Conservation (phyloP, 2,888 invertebrate species). For the Cotesia congregata region DNA sequence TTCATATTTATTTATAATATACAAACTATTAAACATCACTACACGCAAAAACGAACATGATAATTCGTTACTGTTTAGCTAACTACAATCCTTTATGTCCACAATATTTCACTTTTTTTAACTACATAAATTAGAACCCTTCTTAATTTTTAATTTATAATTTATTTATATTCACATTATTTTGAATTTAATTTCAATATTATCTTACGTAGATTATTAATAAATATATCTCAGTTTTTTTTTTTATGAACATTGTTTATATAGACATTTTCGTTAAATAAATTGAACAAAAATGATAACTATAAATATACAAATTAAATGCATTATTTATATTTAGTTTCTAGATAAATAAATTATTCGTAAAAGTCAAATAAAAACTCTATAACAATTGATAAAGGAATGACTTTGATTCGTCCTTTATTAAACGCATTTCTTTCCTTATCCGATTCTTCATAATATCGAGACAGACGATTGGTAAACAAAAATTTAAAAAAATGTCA, state of each 20-base stretch:
- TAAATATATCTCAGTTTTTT: constrained; percentile 67
- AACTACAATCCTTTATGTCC: constrained; percentile 28
- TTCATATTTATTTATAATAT: constrained; percentile 38
- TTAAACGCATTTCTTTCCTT: constrained; percentile 32
- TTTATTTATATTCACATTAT: constrained; percentile 36
- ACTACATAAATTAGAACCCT: constrained; percentile 18
- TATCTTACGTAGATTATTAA: constrained; percentile 31
- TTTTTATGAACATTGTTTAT: constrained; percentile 52
- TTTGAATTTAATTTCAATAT: constrained; percentile 23
- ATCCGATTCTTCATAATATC: constrained; percentile 38
- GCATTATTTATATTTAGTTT: constrained; percentile 45
- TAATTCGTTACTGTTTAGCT: constrained; percentile 17
- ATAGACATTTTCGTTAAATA: constrained; percentile 33
- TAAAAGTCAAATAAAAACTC: constrained; percentile 36
- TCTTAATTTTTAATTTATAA: constrained; percentile 4
- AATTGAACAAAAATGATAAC: constrained; percentile 52
- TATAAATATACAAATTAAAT: constrained; percentile 55
- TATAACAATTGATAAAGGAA: constrained; percentile 30
- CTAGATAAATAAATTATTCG: constrained; percentile 24
- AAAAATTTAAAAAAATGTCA: constrained; percentile 44
- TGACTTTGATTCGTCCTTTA: constrained; percentile 59
- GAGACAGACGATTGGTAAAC: constrained; percentile 59
- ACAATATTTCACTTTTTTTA: constrained; percentile 1
- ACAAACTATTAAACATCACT: constrained; percentile 45
- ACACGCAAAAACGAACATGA: constrained; percentile 20